Base-by-base conservation (phyloP, 2,888 invertebrate species). In the Glyphotaelius pellucidus region DNA sequence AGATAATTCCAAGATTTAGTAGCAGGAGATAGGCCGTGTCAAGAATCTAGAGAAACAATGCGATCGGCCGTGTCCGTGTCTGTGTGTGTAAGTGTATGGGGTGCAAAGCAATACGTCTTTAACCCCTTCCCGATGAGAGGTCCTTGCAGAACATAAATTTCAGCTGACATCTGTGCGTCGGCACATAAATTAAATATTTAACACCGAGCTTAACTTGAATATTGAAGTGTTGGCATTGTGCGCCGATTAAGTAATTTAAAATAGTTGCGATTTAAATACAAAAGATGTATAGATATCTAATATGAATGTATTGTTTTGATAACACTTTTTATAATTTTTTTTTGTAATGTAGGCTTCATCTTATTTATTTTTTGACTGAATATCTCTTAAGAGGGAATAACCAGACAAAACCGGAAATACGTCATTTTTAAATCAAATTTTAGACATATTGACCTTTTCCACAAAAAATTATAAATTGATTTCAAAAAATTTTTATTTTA, bases 141-240 rank as follows among this genome's bases (percentile, higher is more conserved):
- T 90, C 89, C 90, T 92, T 92, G 32, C 25, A 38, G 87, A 87
- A 87, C 87, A 93, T 93, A 93, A 93, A 93, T 93, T 93, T 93
- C 92, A 85, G 81, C 93, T 93, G 93, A 93, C 93, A 92, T 92
- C 92, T 93, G 92, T 93, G 93, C 92, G 93, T 93, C 93, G 93
- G 92, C 92, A 93, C 93, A 93, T 93, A 93, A 93, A 93, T 93
- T 92, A 93, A 93, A 93, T 93, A 93, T 93, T 93, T 93, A 93
- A 92, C 92, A 85, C 92, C 42, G 90, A 87, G 92, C 91, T 93
- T 92, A 92, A 90, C 93, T 79, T 83, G 52, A 84, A 90, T 93
- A 92, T 91, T 89, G 91, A 81, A 89, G 84, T 32, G 90, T 81
- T 79, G 52, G 47, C 91, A 89, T 19, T 89, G 80, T 93, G 93